Conservation (phyloP, 2,113 vertebrate genomes). For the Heptranchias perlo region DNA sequence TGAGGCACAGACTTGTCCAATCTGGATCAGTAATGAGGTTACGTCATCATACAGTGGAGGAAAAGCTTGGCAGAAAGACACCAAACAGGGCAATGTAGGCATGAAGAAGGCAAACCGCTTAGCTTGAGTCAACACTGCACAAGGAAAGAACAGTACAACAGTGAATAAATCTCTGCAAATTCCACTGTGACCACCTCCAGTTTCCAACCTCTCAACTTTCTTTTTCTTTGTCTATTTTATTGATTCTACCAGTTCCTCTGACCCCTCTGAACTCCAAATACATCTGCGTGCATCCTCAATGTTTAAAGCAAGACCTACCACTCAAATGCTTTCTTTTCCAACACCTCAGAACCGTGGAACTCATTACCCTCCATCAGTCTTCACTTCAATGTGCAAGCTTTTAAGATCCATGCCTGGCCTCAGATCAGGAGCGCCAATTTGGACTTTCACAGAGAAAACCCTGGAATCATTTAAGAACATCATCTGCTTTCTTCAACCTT, state of each 20-base stretch:
- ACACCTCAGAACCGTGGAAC: not conserved
- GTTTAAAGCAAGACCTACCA: not conserved
- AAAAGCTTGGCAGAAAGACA: conserved; percentile 92
- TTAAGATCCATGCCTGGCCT: not conserved
- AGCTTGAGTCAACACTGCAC: conserved; percentile 79
- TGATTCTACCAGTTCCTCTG: not conserved
- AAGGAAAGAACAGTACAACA: conserved; percentile 38
- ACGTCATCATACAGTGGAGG: conserved; percentile 92
- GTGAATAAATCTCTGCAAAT: not conserved
- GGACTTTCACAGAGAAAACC: not conserved
- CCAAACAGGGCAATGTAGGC: conserved; percentile 91
- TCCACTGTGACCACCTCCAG: too few relatives aligned
- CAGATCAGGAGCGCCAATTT: not conserved
- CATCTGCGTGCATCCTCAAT: not conserved
- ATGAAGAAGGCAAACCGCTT: conserved; percentile 91
- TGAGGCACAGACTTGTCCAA: conserved; percentile 92
- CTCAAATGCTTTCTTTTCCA: not conserved
- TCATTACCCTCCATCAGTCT: not conserved
- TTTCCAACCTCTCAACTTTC: not conserved
- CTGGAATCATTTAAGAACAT: not conserved
- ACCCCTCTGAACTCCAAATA: not conserved
- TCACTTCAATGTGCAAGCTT: not conserved
- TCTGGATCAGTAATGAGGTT: conserved; percentile 85
- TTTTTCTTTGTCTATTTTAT: not conserved
- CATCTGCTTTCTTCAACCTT: not conserved